Conservation (phyloP, 2,113 vertebrate species). For the Phylloscopus trochiloides region DNA sequence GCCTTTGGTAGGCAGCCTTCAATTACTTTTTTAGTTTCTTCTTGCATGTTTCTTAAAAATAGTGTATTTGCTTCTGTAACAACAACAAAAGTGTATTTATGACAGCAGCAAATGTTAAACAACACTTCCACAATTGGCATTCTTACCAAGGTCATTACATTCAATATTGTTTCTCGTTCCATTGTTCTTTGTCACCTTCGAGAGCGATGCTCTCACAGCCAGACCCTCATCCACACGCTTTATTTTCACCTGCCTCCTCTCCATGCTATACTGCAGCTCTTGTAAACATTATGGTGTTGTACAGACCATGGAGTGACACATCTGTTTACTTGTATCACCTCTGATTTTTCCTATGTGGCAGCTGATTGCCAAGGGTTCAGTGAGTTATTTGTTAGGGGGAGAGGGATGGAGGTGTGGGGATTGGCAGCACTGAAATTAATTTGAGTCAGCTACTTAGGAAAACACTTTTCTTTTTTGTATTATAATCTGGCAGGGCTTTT, state of each 20-base stretch:
- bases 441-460: background rate
- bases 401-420: background rate
- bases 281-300: background rate
- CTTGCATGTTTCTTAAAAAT: background rate
- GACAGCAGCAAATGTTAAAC: background rate
- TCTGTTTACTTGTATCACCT: fast-evolving
- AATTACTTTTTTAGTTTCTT: background rate
- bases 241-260: background rate
- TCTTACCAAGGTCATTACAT: background rate
- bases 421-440: background rate
- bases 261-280: background rate
- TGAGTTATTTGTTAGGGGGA: background rate
- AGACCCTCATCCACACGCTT: background rate
- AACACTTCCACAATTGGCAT: background rate
- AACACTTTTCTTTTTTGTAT: background rate
- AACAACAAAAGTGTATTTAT: background rate
- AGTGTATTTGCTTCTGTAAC: background rate
- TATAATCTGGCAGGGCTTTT: background rate
- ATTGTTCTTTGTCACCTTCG: background rate
- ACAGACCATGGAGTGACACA: background rate
- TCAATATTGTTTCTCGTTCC: background rate
- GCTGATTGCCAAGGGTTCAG: background rate
- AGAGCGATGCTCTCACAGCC: background rate
- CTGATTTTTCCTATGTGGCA: background rate
- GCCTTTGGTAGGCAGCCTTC: background rate